Percentiles rank a stretch among this genome's conserved stretches.
phyloP scores from a whole-genome alignment of 2,797 vertebrate species.

The Paedocypris micromegethes region DNA sequence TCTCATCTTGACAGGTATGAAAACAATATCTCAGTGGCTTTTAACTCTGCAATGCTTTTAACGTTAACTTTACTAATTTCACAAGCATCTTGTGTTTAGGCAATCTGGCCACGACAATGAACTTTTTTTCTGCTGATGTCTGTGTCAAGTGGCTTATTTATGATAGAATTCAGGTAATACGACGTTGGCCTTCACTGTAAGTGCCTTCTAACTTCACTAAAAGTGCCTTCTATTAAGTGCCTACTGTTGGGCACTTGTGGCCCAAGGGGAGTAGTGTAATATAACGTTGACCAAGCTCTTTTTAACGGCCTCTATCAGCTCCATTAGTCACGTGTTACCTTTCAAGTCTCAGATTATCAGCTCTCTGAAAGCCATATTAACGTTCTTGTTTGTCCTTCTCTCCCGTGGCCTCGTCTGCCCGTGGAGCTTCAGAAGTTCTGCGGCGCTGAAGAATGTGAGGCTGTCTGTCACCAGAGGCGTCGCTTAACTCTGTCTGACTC shows the following conservation, averaged over 20 bases:
- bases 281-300: conserved; percentile 13
- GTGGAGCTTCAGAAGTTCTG: conserved; percentile 23
- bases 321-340: conserved; percentile 54
- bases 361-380: conserved; percentile 49
- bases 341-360: conserved; percentile 49
- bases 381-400: conserved; percentile 52
- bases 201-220: no score
- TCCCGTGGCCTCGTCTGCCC: conserved; percentile 41
- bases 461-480: conserved; percentile 30
- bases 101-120: no score
- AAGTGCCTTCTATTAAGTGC: no score
- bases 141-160: no score
- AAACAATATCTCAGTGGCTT: conserved; percentile 1
- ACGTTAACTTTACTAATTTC: neutral
- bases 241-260: conserved; percentile 14
- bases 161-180: no score
- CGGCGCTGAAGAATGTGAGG: conserved; percentile 20
- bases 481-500: conserved; percentile 13
- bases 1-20: conserved; percentile 44
- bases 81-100: neutral
- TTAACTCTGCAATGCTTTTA: conserved; percentile 7
- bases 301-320: conserved; percentile 35
- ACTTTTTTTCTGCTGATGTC: no score
- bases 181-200: no score
- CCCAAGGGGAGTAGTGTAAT: conserved; percentile 6